phyloP scores from a whole-genome alignment of 1,140 invertebrate species.

The Latrodectus geometricus region DNA sequence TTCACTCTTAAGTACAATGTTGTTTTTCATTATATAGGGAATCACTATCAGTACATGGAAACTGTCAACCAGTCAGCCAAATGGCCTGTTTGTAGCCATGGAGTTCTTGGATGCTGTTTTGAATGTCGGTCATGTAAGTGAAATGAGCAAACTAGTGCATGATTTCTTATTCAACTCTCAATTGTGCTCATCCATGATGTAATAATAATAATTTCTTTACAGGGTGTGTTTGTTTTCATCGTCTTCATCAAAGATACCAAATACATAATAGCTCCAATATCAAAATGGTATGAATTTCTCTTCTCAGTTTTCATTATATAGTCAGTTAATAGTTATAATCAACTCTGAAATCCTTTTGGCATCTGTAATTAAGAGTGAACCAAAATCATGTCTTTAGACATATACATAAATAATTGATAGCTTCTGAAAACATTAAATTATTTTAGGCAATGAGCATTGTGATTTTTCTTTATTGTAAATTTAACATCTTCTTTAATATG shows the following conservation, averaged over 20 bases:
- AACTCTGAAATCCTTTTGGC: no score
- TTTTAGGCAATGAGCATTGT: no score
- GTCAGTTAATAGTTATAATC: no score
- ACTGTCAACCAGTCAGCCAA: constrained; percentile 84
- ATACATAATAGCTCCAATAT: constrained; percentile 77
- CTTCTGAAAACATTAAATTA: no score
- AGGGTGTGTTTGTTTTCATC: constrained; percentile 81
- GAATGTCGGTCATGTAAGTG: constrained; percentile 81
- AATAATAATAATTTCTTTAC: background rate
- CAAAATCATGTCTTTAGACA: no score
- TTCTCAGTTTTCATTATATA: background rate
- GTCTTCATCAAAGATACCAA: constrained; percentile 85
- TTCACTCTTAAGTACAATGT: background rate
- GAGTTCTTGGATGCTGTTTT: constrained; percentile 90
- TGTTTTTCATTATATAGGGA: constrained; percentile 12
- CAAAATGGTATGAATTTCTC: constrained; percentile 69
- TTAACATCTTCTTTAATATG: no score
- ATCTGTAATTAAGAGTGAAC: no score
- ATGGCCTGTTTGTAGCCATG: constrained; percentile 90
- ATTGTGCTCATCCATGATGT: background rate
- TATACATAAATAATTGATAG: no score
- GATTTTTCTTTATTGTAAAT: no score
- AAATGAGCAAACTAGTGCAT: no score
- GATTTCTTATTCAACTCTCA: no score
- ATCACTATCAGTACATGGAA: constrained; percentile 88